Evolutionary conservation across 2,888 invertebrate genomes (phyloP).

Genomic region (Cephus rjabovi): DNA sequence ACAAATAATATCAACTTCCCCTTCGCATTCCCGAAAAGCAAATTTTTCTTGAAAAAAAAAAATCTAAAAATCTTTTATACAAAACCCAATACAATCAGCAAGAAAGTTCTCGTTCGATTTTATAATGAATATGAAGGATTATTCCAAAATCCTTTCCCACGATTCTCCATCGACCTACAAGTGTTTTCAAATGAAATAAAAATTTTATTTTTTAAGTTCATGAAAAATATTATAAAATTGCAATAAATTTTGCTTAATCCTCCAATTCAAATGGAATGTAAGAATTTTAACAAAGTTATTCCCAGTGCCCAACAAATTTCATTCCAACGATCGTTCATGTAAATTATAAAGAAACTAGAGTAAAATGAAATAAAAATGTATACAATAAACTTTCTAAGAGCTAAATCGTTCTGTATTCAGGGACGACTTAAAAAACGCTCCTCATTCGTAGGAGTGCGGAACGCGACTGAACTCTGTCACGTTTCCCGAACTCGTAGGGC

Average conservation of each 20-base stretch:
- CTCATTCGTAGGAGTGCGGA: not conserved
- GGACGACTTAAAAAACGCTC: not conserved
- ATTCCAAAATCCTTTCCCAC: not conserved
- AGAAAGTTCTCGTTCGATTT: not conserved
- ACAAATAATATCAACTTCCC: not conserved
- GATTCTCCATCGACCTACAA: not conserved
- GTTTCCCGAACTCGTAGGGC: not conserved
- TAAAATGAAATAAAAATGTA: not conserved
- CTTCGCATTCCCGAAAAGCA: not conserved
- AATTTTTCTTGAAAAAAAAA: not conserved
- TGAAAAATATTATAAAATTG: not conserved
- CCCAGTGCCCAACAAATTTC: not conserved
- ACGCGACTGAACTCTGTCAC: slow-evolving; percentile 3
- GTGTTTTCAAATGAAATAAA: not conserved
- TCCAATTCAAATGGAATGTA: not conserved
- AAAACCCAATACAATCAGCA: no score
- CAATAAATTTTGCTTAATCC: not conserved
- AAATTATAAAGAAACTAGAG: not conserved
- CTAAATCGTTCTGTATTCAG: not conserved
- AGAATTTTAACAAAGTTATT: not conserved
- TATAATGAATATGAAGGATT: not conserved
- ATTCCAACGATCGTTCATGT: not conserved
- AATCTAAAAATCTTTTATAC: not conserved
- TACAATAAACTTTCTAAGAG: not conserved
- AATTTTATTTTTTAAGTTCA: not conserved